A percentile compares a stretch with the other conserved stretches of the same genome.
Conservation (phyloP, 1,140 invertebrate species). For the Ctenoplectra terminalis region DNA sequence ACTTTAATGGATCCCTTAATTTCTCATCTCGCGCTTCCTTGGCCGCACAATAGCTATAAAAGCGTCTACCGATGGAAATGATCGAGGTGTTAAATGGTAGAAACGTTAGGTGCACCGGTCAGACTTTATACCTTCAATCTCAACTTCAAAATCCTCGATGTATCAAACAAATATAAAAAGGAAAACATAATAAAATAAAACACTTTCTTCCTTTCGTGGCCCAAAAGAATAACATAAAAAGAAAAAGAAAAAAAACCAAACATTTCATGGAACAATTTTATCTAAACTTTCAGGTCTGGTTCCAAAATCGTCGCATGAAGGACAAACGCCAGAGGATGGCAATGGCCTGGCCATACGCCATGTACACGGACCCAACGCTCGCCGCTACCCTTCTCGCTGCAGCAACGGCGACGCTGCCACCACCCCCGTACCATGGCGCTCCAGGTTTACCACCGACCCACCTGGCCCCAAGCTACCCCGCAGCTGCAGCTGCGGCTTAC, state of each 20-base stretch:
- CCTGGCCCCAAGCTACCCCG: slow-evolving; percentile 66
- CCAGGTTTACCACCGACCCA: slow-evolving; percentile 78
- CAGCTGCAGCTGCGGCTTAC: slow-evolving; percentile 74
- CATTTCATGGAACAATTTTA: fast-evolving
- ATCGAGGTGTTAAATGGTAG: slow-evolving; percentile 63
- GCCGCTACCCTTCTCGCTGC: slow-evolving; percentile 96
- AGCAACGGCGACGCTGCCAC: slow-evolving; percentile 86
- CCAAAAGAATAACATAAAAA: too few relatives aligned
- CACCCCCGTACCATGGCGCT: slow-evolving; percentile 78
- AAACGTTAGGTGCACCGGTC: slow-evolving; percentile 46
- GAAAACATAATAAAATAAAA: too few relatives aligned
- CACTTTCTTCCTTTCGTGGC: too few relatives aligned
- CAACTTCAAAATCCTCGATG: background rate
- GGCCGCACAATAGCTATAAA: slow-evolving; percentile 54
- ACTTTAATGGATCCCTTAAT: slow-evolving; percentile 69
- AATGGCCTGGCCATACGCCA: slow-evolving; percentile 96
- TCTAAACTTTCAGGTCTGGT: slow-evolving; percentile 92
- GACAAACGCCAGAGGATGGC: slow-evolving; percentile 97
- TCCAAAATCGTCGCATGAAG: slow-evolving; percentile 99
- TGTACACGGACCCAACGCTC: slow-evolving; percentile 95
- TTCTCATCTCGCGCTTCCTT: slow-evolving; percentile 58
- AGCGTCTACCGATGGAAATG: slow-evolving; percentile 42
- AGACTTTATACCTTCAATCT: slow-evolving; percentile 13
- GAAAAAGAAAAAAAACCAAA: too few relatives aligned
- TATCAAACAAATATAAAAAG: too few relatives aligned